phyloP scores from a whole-genome alignment of 2,888 invertebrate species.

The Ferrisia virgata region DNA sequence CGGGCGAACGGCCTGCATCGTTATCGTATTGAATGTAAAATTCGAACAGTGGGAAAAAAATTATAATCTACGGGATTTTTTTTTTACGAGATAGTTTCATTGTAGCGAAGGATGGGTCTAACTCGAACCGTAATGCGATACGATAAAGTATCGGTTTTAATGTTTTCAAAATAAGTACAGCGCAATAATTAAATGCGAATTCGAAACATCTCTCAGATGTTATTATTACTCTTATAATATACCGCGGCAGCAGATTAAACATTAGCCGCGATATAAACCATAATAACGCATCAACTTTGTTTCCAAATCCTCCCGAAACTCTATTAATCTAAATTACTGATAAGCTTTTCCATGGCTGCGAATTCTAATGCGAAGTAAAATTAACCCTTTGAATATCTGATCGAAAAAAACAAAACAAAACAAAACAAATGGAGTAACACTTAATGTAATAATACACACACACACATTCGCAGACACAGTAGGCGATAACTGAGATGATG shows the following conservation, averaged over 20 bases:
- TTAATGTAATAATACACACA: too few species aligned
- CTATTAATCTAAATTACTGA: slow-evolving; percentile 28
- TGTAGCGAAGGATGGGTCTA: too few species aligned
- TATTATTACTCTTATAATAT: too few species aligned
- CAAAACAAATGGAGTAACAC: neutral
- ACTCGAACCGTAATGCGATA: neutral
- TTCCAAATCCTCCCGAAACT: neutral
- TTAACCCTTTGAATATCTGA: neutral
- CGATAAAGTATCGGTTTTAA: neutral
- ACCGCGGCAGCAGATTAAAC: neutral
- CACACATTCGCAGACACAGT: too few species aligned
- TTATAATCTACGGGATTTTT: neutral
- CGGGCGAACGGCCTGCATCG: neutral
- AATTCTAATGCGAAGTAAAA: slow-evolving; percentile 4
- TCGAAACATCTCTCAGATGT: neutral
- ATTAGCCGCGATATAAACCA: neutral
- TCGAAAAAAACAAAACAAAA: neutral
- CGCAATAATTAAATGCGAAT: neutral
- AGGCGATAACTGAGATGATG: neutral
- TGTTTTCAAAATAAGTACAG: neutral
- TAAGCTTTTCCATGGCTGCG: neutral
- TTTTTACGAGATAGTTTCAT: neutral
- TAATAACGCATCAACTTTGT: slow-evolving; percentile 1
- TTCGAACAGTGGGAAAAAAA: neutral
- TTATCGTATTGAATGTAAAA: neutral